These are phyloP conservation scores for Automeris io DNA, from an alignment of 2,888 invertebrate genomes.

Conservation along the genomic window DNA sequence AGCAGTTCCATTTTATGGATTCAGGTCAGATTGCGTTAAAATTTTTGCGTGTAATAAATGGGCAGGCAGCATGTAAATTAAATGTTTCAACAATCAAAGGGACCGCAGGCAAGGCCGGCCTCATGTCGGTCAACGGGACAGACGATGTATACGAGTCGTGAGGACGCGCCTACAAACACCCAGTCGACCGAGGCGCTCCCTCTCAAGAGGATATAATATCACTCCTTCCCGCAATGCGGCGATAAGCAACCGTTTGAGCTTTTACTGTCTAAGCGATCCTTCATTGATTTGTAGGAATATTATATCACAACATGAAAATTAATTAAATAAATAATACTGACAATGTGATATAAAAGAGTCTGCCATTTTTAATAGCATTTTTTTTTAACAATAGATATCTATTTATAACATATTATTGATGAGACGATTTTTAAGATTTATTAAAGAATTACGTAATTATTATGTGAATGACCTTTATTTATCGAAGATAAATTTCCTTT, in stretches of 20 bases:
- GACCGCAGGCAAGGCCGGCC: constrained; percentile 45
- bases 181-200: constrained; percentile 55
- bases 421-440: too few species aligned
- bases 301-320: too few species aligned
- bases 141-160: constrained; percentile 54
- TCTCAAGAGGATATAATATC: constrained; percentile 41
- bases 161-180: constrained; percentile 67
- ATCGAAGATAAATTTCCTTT: too few species aligned
- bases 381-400: too few species aligned
- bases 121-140: constrained; percentile 67
- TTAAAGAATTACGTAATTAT: too few species aligned
- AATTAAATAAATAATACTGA: too few species aligned
- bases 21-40: background rate
- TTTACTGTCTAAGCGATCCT: too few species aligned
- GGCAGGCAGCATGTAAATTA: constrained; percentile 42
- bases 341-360: too few species aligned
- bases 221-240: constrained; percentile 71
- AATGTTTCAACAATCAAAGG: constrained; percentile 41
- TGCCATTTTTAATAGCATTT: too few species aligned
- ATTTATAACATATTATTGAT: too few species aligned
- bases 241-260: constrained; percentile 26
- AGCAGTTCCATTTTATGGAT: background rate
- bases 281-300: too few species aligned
- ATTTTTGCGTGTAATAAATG: constrained; percentile 2
- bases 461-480: too few species aligned